A percentile compares a stretch with the other conserved stretches of the same genome.
Evolutionary conservation across 2,113 vertebrate genomes (phyloP).

Genomic region (Nycticorax nycticorax): DNA sequence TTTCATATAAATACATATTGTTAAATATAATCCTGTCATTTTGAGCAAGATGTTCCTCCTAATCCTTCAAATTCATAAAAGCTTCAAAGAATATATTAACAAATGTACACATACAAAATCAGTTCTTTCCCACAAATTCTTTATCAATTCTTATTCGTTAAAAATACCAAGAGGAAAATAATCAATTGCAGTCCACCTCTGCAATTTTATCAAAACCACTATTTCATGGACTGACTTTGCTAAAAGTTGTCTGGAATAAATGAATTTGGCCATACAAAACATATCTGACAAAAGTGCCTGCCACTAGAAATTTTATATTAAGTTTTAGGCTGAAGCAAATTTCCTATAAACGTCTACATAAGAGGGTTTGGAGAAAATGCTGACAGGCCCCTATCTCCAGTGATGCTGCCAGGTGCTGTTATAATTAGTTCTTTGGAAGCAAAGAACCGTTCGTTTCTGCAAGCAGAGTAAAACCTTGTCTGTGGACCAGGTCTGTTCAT

Average conservation of each 20-base stretch:
- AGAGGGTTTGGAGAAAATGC: slow-evolving; percentile 22
- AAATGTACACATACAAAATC: not conserved
- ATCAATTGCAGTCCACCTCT: not conserved
- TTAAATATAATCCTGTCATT: not conserved
- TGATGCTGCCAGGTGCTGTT: slow-evolving; percentile 34
- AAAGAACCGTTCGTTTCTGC: slow-evolving; percentile 14
- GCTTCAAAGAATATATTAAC: not conserved
- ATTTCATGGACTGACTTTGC: not conserved
- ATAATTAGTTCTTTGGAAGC: slow-evolving; percentile 39
- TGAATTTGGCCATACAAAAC: not conserved
- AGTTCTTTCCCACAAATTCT: not conserved
- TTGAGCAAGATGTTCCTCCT: not conserved
- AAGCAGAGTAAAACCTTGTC: slow-evolving; percentile 8
- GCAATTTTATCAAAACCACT: not conserved
- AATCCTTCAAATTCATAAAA: not conserved
- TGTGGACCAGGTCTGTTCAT: not conserved
- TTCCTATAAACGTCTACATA: not conserved
- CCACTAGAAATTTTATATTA: not conserved
- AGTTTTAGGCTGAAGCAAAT: not conserved
- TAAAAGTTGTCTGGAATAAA: not conserved
- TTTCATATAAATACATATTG: not conserved
- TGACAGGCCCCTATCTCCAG: not conserved
- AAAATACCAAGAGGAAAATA: not conserved
- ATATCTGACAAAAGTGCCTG: not conserved
- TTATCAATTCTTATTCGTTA: not conserved